Evolutionary conservation across 2,797 vertebrate genomes (phyloP).

Genomic region (Pelodytes ibericus): DNA sequence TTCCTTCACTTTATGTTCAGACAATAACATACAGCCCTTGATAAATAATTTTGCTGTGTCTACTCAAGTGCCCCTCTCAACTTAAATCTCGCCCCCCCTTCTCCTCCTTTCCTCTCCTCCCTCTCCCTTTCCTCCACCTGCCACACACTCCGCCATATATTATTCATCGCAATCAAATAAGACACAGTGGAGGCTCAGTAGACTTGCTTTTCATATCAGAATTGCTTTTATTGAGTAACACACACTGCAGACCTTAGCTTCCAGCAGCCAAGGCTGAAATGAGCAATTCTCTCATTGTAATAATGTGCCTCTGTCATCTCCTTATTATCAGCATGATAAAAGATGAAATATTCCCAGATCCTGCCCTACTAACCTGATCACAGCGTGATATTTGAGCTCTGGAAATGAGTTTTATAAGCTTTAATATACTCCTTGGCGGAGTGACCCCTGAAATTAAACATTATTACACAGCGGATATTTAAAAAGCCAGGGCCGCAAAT

Average conservation of each 20-base stretch:
- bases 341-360: slow-evolving; percentile 99
- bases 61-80: slow-evolving; percentile 71
- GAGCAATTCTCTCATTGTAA: slow-evolving; percentile 99
- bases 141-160: slow-evolving; percentile 82
- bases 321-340: slow-evolving; percentile 99
- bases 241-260: slow-evolving; percentile 84
- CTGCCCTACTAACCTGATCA: slow-evolving; percentile 99
- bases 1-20: slow-evolving; percentile 68
- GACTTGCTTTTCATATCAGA: slow-evolving; percentile 92
- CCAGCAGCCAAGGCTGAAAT: slow-evolving; percentile 87
- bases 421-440: slow-evolving; percentile 99
- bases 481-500: slow-evolving; percentile 99
- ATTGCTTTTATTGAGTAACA: slow-evolving; percentile 97
- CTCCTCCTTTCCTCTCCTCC: slow-evolving; percentile 54
- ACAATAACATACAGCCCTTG: slow-evolving; percentile 69
- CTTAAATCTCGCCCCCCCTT: slow-evolving; percentile 65
- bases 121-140: slow-evolving; percentile 62
- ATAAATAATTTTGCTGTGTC: slow-evolving; percentile 72
- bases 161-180: slow-evolving; percentile 99
- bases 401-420: slow-evolving; percentile 99
- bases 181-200: slow-evolving; percentile 88
- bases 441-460: slow-evolving; percentile 99
- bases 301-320: slow-evolving; percentile 99
- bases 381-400: slow-evolving; percentile 99
- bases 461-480: slow-evolving; percentile 99